Base-by-base conservation (phyloP, 2,113 vertebrate species). In the Bubo bubo region DNA sequence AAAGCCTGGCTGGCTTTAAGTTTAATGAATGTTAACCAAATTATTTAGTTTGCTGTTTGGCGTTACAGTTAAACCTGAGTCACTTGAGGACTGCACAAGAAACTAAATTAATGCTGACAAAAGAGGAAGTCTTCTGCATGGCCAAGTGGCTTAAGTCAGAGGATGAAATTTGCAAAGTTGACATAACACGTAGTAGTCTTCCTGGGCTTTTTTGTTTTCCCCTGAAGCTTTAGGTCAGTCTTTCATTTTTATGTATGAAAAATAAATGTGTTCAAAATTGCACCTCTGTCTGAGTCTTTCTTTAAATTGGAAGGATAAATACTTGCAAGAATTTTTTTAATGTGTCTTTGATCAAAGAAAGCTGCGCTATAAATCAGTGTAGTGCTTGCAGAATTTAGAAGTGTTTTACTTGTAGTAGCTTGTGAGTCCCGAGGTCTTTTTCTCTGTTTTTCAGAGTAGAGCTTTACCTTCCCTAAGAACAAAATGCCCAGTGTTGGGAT, bases 251-350 rank as follows among this genome's bases (percentile, higher is more conserved):
- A 96, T 97, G 90, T 97, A 97, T 55, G n/a, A 97, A 97, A 97
- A 98, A 97, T 98, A 98, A 98, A 98, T 89, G n/a, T 96, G 85
- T 98, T 97, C 93, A 88, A 97, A 96, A 95, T 93, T 87, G 79
- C 62, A 88, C 82, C 62, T 91, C 96, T 98, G 85, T 98, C 97
- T 92, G 90, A 95, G 97, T 98, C 97, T 95, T 98, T 97, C 90
- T 98, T 98, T 95, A 49, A 92, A 60, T 58, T 94, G 66, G 30
- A 96, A 95, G 60, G 60, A 91, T 35, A 72, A 81, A 63, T 68
- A 68, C 49, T 43, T 64, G 91, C 56, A 86, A 84, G 50, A 24
- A 21, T 73, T 37, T 34, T 64, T 70, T 47, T 20, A 15, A 2
- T 8, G 43, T 74, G 28, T 85, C 35, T 0, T 10, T 55, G 74